Conservation (phyloP, 37 sponge, comb jelly and placozoan genomes). For the Mnemiopsis leidyi region DNA sequence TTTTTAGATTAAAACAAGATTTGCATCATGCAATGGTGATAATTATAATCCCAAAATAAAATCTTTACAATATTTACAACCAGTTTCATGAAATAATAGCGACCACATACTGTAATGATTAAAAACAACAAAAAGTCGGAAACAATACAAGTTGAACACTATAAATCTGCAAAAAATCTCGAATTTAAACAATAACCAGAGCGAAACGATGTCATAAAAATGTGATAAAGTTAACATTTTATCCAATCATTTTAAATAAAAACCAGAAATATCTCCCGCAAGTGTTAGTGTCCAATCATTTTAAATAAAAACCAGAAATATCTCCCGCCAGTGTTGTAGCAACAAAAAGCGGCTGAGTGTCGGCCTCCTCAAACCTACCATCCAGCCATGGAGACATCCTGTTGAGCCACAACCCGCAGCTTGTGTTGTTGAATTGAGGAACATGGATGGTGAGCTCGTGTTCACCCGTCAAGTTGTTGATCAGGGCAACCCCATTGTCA, state of each 20-base stretch:
- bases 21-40: background rate
- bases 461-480: background rate
- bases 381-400: background rate
- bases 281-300: no score
- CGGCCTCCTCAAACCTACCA: background rate
- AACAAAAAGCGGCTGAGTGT: background rate
- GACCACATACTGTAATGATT: background rate
- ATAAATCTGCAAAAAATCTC: background rate
- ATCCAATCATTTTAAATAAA: background rate
- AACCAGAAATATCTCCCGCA: background rate
- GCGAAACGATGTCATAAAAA: background rate
- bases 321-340: slow-evolving; percentile 24
- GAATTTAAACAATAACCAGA: background rate
- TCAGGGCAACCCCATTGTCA: background rate
- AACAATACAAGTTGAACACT: background rate
- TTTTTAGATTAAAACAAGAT: background rate
- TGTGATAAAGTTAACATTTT: no score
- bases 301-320: background rate
- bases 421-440: slow-evolving; percentile 29
- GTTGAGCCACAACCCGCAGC: slow-evolving; percentile 32
- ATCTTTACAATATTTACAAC: background rate
- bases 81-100: background rate
- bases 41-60: background rate
- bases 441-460: background rate
- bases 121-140: background rate